phyloP scores from a whole-genome alignment of 2,888 invertebrate species.

The Calliscelio sp. region DNA sequence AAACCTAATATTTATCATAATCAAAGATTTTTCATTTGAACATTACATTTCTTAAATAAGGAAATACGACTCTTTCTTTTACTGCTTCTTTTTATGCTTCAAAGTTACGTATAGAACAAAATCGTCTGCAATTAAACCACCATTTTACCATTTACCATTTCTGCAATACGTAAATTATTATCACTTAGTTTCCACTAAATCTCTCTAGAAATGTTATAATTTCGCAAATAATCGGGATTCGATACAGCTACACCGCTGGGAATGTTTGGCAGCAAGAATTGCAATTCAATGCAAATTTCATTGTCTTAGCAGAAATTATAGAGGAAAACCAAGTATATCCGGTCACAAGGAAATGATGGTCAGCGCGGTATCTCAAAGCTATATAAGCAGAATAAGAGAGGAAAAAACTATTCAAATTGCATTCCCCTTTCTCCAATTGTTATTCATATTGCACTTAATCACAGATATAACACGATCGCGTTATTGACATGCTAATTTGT shows the following conservation, averaged over 20 bases:
- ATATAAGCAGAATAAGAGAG: no score
- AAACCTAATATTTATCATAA: no score
- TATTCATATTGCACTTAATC: constrained; percentile 46
- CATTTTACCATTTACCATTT: no score
- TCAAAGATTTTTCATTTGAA: neutral
- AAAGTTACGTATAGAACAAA: neutral
- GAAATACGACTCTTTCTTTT: neutral
- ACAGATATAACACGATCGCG: constrained; percentile 35
- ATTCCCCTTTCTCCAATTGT: constrained; percentile 52
- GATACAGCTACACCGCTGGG: constrained; percentile 15
- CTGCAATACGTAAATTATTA: neutral
- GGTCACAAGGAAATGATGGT: constrained; percentile 50
- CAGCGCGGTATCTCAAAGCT: constrained; percentile 46
- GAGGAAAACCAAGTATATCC: constrained; percentile 46
- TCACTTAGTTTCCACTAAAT: neutral
- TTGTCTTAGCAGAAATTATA: constrained; percentile 51
- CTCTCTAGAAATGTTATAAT: constrained; percentile 26
- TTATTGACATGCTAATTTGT: constrained; percentile 21
- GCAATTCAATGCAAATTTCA: constrained; percentile 58
- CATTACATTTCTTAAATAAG: neutral
- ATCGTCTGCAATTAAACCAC: constrained; percentile 1
- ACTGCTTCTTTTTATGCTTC: neutral
- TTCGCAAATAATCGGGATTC: constrained; percentile 25
- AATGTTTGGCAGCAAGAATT: constrained; percentile 30
- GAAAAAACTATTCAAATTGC: constrained; percentile 46